Base-by-base conservation (phyloP, 92 coral and sea anemone genomes). In the Phenganax stokvisi region DNA sequence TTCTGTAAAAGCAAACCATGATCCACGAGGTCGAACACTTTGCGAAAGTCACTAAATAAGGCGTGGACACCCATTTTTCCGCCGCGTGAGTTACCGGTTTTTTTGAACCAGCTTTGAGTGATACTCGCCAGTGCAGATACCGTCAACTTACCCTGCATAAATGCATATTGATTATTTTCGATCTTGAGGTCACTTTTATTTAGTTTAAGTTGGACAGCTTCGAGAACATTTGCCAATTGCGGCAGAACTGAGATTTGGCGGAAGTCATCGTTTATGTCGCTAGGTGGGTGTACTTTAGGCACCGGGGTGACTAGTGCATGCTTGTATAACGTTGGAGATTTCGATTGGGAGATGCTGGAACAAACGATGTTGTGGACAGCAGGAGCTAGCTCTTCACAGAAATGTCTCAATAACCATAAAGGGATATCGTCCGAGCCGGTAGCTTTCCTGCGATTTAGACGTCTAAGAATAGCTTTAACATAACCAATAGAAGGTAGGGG, bases 231-330 rank as follows among this genome's bases (percentile, higher is more conserved):
- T 30, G 85, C 85, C 68, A 71, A 13, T 44, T 70, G 54, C 31
- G 77, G 79, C 10, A 81, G 75, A 6, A 71, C 78, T 16, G 85
- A 70, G 25, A 81, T 81, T 75, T 81, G 85, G 54, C 77, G 64
- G 64, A 53, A 81, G 17, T 81, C 85, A 81, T 68, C 71, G 10
- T 70, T 71, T 10, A 81, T 81, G 25, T 81, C 76, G 9, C 47
- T 58, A 15, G 84, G 77, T 25, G 17, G n/a, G 10, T 54, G 59
- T 7, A 81, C 84, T 68, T 81, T 27, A 53, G 63, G 37, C 51
- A 81, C 75, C 44, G 84, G 76, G 56, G 71, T 29, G 10, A 77
- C 65, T 63, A 81, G 44, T 51, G 77, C 77, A 69, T 81, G 77
- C 69, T 81, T 81, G 11, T 66, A 81, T 57, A 29, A 13, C 3